Percentiles rank a stretch among this genome's conserved stretches.
phyloP scores from a whole-genome alignment of 37 sponge, comb jelly and placozoan genomes.

The Sycon ciliatum region DNA sequence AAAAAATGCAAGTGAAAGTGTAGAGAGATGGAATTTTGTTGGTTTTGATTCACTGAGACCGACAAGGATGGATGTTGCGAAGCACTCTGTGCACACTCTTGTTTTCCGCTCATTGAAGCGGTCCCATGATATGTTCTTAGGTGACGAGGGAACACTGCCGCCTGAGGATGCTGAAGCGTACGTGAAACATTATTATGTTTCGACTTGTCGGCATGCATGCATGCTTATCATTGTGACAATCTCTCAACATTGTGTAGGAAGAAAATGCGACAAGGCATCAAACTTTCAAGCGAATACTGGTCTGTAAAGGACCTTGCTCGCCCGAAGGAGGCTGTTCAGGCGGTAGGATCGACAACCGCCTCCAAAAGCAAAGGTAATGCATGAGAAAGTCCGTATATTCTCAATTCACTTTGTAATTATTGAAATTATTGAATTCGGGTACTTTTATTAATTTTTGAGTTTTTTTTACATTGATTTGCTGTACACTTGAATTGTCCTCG shows the following conservation, averaged over 20 bases:
- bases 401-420: too few relatives aligned
- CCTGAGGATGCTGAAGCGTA: constrained; percentile 70
- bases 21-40: too few relatives aligned
- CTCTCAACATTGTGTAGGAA: background rate
- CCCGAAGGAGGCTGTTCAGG: constrained; percentile 24
- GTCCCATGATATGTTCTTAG: constrained; percentile 93
- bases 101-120: constrained; percentile 95
- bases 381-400: background rate
- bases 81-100: constrained; percentile 88
- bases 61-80: constrained; percentile 58
- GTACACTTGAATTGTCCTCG: too few relatives aligned
- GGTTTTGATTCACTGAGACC: too few relatives aligned
- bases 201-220: too few relatives aligned
- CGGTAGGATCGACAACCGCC: background rate
- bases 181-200: too few relatives aligned
- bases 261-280: constrained; percentile 54
- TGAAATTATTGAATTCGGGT: too few relatives aligned
- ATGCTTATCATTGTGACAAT: too few relatives aligned
- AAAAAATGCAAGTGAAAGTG: too few relatives aligned
- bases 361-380: background rate
- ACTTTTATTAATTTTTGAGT: too few relatives aligned
- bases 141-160: constrained; percentile 62
- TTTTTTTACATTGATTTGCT: too few relatives aligned
- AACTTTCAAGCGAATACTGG: constrained; percentile 61
- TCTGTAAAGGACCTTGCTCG: constrained; percentile 49